Evolutionary conservation across 2,797 vertebrate species (phyloP), one percentile per base, ranked within the genome.

Genomic region (Alectoris magna): DNA sequence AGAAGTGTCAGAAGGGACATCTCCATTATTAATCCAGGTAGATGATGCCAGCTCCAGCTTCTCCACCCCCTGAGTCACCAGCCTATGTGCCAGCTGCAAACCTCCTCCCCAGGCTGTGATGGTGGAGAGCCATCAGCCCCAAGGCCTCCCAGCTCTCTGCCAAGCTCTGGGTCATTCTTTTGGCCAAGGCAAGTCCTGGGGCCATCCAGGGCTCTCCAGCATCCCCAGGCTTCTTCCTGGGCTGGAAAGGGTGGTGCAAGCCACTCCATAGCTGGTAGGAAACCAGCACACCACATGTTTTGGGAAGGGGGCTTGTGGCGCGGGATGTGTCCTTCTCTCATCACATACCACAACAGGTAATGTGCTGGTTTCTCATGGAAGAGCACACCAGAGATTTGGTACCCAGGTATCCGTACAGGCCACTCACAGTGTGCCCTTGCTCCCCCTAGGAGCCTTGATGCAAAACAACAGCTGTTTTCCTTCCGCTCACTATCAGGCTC

Each of bases 51-150:
- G 41, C 49, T 69, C 62, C 34, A 60, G 78, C 72, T 87, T 62
- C 3, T 46, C 75, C 66, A 76, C 78, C 77, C 76, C 64, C 73
- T 79, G 94, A 64, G 44, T 93, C 94, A 82, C 60, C 77, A 84
- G 71, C 31, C 60, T 58, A 53, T 3, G 0, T n/a, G 53, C 49
- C 79, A 48, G 59, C 79, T 75, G 64, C 56, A 56, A 26, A 43
- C 64, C 77, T 90, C 34, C 62, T 79, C 51, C 12, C 14, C 56
- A 31, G 68, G 36, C 77, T 17, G 0, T 7, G 31, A 24, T 14
- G 71, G 9, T 19, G 67, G 59, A 59, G 6, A 73, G 15, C 23
- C 44, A 55, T 64, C 68, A 64, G 79, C 58, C 60, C 5, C 2
- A 17, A 8, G 21, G 21, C 11, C 39, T 78, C 55, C 24, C 31